Evolutionary conservation across 2,113 vertebrate genomes (phyloP).

Genomic region (Equus quagga): DNA sequence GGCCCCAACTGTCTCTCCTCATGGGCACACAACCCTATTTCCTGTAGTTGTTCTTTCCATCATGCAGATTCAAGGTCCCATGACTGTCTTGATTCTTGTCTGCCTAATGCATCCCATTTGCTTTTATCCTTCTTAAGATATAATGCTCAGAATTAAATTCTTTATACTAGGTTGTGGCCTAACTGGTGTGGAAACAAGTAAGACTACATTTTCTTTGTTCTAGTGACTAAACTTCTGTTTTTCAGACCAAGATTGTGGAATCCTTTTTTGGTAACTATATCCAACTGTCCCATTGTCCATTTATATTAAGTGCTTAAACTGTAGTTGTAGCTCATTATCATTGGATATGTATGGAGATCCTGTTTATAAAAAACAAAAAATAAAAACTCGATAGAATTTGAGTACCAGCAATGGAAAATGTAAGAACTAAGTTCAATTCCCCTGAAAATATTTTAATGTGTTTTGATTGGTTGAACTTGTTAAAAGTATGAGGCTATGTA

Average conservation of each 20-base stretch:
- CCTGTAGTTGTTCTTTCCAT: background rate
- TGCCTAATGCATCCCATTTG: background rate
- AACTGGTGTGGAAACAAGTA: background rate
- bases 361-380: background rate
- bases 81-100: background rate
- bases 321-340: background rate
- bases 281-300: background rate
- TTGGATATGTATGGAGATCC: background rate
- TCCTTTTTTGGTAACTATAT: background rate
- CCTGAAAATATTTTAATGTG: slow-evolving; percentile 42
- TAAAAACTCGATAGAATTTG: background rate
- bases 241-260: background rate
- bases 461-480: slow-evolving; percentile 59
- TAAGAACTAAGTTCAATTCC: slow-evolving; percentile 10
- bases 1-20: background rate
- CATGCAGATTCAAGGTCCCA: background rate
- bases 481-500: slow-evolving; percentile 38
- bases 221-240: background rate
- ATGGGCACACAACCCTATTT: background rate
- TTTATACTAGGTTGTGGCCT: background rate
- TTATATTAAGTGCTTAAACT: slow-evolving; percentile 5
- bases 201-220: slow-evolving; percentile 1
- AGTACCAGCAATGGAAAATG: slow-evolving; percentile 52
- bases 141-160: background rate
- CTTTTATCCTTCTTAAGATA: background rate